Evolutionary conservation across 2,797 vertebrate genomes (phyloP), one percentile per base, ranked within the genome.

Genomic region (Pipistrellus nathusii): DNA sequence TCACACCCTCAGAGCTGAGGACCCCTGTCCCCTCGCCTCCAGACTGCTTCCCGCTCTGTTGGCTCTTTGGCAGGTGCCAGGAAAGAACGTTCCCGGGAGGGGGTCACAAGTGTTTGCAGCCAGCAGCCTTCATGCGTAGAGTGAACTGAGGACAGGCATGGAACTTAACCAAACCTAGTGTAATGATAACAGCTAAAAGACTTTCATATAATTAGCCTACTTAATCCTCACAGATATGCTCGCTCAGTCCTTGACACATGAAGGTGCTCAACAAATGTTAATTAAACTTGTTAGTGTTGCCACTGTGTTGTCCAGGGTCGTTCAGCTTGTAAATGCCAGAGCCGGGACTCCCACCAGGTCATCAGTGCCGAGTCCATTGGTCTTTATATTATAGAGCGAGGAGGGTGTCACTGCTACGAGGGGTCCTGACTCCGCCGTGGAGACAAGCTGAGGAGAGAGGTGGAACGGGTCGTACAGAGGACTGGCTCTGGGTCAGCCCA

Each of bases 211-310:
- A 96, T 95, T 92, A 94, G 86, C 35, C 55, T 30, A 14, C 51
- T 82, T 83, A 83, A 78, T 95, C 32, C 59, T 92, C 82, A 71
- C 48, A 62, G 90, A 92, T 46, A 68, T 11, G 35, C 75, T 66
- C 18, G 75, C 83, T 93, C 75, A 53, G 69, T 62, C 72, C 82
- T 89, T 90, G 88, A 95, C 93, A 95, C 59, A 53, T 13, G 66
- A 85, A 90, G 41, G n/a, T 76, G 75, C 93, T 95, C 85, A 94
- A 85, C 73, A 86, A 81, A 82, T 95, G 94, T 93, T 97, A 95
- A 96, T 96, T 96, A 95, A 92, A 93, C 84, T 93, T 91, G 94
- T 95, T 91, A 81, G 41, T 68, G 23, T 88, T 51, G 32, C 87
- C 72, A 7, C 73, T 84, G n/a, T 90, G 64, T 94, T 80, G 32